Evolutionary conservation across 2,888 invertebrate genomes (phyloP), one percentile per base, ranked within the genome.

Genomic region (Cephonodes hylas): DNA sequence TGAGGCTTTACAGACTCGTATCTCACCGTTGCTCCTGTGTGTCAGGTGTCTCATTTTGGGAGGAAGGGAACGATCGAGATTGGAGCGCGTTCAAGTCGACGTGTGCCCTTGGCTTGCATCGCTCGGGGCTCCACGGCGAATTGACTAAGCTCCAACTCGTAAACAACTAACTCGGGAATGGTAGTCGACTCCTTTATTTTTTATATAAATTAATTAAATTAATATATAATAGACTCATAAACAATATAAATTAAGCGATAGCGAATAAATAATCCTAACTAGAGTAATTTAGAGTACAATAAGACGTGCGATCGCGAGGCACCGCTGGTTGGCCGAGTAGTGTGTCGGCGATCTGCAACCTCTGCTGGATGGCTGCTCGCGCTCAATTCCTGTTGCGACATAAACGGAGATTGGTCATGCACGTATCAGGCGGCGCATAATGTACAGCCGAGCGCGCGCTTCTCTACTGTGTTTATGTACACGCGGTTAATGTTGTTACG

Each of bases 321-420:
- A 81, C 85, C 86, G 88, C 88, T 85, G 91, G 86, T 82, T 83
- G 86, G 86, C 86, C 88, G 87, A 86, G 88, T 84, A 83, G 89
- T 76, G 86, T 85, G 88, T 85, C 87, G 87, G 88, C 87, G 85
- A 79, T 83, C 87, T 85, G 88, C 87, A 82, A 86, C 85, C 82
- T 85, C 86, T 81, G 86, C 88, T 84, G 87, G 85, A 75, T 71
- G 87, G 88, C 90, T 78, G 89, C 90, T 85, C 80, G 74, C 83
- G 81, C 86, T 91, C 90, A 91, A 85, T 92, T 85, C 91, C 92
- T 92, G 92, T 91, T 91, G 90, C 91, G 92, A 92, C 92, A 92
- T 91, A 92, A 91, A 92, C 90, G 91, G 86, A 91, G 89, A 90
- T 86, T 89, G 89, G 89, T 93, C 93, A 93, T 93, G 93, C 93